Conservation (phyloP, 2,888 invertebrate species). For the Artemia sinica region DNA sequence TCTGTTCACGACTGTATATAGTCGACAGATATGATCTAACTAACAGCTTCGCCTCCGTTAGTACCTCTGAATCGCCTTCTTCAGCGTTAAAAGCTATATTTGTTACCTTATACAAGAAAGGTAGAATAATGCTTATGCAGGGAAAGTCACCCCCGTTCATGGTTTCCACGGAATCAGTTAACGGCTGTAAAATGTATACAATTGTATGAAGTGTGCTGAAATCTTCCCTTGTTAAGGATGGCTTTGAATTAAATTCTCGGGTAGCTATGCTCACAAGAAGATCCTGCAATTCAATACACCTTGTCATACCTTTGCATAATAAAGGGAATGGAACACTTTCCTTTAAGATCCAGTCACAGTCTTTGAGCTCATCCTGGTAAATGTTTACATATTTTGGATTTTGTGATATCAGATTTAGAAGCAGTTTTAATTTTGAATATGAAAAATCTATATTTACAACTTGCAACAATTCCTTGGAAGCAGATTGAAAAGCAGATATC, state of each 20-base stretch:
- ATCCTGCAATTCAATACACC: neutral
- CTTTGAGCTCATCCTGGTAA: neutral
- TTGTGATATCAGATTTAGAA: neutral
- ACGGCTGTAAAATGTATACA: conserved; percentile 13
- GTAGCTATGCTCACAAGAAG: neutral
- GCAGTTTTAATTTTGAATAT: neutral
- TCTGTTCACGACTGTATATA: conserved; percentile 19
- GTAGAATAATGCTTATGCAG: conserved; percentile 19
- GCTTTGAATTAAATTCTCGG: neutral
- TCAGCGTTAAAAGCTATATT: conserved; percentile 19
- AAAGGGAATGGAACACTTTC: neutral
- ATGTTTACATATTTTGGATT: neutral
- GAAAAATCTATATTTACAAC: neutral
- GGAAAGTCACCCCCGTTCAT: conserved; percentile 20
- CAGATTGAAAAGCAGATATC: conserved; percentile 20
- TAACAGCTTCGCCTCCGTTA: conserved; percentile 18
- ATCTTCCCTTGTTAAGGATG: neutral
- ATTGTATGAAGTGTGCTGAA: neutral
- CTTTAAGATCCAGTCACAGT: neutral
- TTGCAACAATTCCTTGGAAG: conserved; percentile 18
- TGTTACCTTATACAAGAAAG: conserved; percentile 20
- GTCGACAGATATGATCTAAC: conserved; percentile 18
- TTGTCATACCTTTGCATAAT: neutral
- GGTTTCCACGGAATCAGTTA: conserved; percentile 21
- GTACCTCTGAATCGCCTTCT: conserved; percentile 17